phyloP scores from a whole-genome alignment of 1,140 invertebrate species.

The Scaptomyza montana region DNA sequence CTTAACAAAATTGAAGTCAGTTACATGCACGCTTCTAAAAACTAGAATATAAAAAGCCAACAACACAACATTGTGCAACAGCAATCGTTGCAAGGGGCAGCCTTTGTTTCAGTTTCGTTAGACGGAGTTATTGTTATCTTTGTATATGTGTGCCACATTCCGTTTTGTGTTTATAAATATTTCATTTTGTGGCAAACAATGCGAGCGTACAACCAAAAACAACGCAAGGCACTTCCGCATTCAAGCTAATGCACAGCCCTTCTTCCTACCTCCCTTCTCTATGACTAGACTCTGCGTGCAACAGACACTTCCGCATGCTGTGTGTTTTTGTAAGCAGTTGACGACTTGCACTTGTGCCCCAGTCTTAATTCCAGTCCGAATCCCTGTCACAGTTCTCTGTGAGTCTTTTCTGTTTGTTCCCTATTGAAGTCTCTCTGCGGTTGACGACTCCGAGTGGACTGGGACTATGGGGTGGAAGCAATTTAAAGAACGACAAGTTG shows the following conservation, averaged over 20 bases:
- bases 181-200: conserved; percentile 65
- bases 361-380: conserved; percentile 31
- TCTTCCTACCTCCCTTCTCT: too few species aligned
- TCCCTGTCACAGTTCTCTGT: background rate
- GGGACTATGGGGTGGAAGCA: conserved; percentile 5
- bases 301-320: conserved; percentile 43
- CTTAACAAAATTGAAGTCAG: conserved; percentile 19
- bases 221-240: conserved; percentile 56
- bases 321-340: conserved; percentile 2
- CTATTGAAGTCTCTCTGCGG: conserved; percentile 51
- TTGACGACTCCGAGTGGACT: conserved; percentile 51
- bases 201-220: conserved; percentile 31
- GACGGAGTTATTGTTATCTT: conserved; percentile 40
- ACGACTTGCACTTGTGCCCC: conserved; percentile 56
- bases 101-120: conserved; percentile 44
- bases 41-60: too few species aligned
- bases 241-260: conserved; percentile 11
- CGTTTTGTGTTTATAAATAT: conserved; percentile 60
- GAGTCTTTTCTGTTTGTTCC: conserved; percentile 45
- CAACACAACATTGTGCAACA: conserved; percentile 9
- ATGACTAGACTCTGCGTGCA: background rate
- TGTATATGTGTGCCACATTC: conserved; percentile 70
- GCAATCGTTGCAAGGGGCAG: background rate
- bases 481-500: conserved; percentile 44
- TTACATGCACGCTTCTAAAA: background rate